Evolutionary conservation across 2,797 vertebrate genomes (phyloP), one percentile per base, ranked within the genome.

Genomic region (Anguilla pacifica): DNA sequence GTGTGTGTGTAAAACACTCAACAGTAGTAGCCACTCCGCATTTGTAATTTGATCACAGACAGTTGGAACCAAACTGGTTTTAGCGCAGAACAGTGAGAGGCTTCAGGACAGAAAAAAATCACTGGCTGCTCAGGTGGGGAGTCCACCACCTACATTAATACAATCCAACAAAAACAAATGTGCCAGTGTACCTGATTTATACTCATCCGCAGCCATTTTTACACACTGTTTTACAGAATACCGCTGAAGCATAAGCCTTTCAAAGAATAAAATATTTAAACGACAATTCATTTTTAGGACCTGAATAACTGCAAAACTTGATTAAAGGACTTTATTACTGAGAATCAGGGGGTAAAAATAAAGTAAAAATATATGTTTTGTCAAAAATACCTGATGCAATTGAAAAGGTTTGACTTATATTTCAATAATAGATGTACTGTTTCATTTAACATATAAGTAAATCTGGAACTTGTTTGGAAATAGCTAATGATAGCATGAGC

Each of bases 31-130:
- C n/a, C 39, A 28, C n/a, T 46, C 46, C 49, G 35, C 6, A 51
- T 83, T 86, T 82, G 17, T 51, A 61, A 61, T 86, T 64, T 28
- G 6, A 59, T 70, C 59, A 15, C 19, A 49, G 84, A n/a, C 28
- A 2, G 81, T 55, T 19, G n/a, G 35, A 39, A 46, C 64, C 55
- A 7, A 86, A 79, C 51, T 49, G 39, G 43, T 87, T 83, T 88
- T 64, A 10, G 39, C 74, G 51, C 85, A 77, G 85, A 86, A 84
- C 87, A 86, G 67, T 15, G 51, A 61, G 87, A 51, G 87, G 39
- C 70, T 84, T 31, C 83, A 83, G 77, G 70, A 64, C 31, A 46
- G 39, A 74, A 35, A 64, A 86, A 88, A 81, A 31, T n/a, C 84
- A 84, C 31, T 61, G 39, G 87, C 39, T 49, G 70, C 51, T 55